Base-by-base conservation (phyloP, 2,113 vertebrate genomes). In the Pelobates fuscus region DNA sequence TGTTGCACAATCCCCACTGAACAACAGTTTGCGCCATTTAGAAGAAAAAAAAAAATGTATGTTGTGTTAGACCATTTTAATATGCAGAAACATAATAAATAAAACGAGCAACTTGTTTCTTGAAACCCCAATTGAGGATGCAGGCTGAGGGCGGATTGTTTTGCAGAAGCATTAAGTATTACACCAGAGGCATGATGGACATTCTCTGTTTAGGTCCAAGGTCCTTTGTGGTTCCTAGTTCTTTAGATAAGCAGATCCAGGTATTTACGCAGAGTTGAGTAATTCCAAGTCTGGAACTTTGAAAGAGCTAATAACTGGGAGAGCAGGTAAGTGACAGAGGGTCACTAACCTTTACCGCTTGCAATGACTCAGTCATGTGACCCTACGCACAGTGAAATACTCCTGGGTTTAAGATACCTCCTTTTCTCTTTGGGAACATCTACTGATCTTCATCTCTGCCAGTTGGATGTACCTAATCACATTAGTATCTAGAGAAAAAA, bases 381-480 rank as follows among this genome's bases (percentile, higher is more conserved):
- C n/a, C n/a, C n/a, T n/a, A n/a, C 82, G 59, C 74, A 76, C 81
- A 80, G 81, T 79, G 82, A 79, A 3, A 37, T 69, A 75, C 75
- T 78, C 64, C 23, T 71, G n/a, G n/a, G 58, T 82, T 94, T 92
- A 97, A 80, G 93, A 82, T 67, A 93, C 88, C 86, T 98, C 95
- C 70, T 96, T 97, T 81, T 98, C 95, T 87, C 89, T 92, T 84
- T 96, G 97, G 83, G 94, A 93, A 79, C 91, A 94, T 71, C 97
- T 92, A 82, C 95, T 96, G 81, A 99, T 95, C 84, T 98, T 98
- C 95, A 99, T 98, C 88, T 99, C 97, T 24, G 97, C 97, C 91
- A 99, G 91, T 88, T 99, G 97, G 86, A 98, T 99, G 70, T 99
- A 99, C 82, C 97, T 94, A 88, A 98, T 92, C 82, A 94, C 97